Evolutionary conservation across 2,888 invertebrate species (phyloP).

Genomic region (Bembecia ichneumoniformis): DNA sequence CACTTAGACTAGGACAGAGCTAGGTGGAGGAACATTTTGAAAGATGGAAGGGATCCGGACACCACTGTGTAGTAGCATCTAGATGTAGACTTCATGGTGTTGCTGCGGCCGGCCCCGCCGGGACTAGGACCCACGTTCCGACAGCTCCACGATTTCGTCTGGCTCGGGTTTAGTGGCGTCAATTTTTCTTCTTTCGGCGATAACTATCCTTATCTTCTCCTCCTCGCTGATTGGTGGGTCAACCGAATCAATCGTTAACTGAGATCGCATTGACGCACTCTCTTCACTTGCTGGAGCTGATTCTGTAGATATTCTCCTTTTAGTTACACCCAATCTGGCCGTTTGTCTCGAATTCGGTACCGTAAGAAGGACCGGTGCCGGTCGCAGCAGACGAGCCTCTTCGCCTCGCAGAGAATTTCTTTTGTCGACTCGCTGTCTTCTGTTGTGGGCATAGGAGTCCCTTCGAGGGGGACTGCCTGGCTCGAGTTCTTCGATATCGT

Average conservation of each 20-base stretch:
- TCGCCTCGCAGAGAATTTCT: constrained; percentile 59
- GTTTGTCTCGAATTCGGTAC: constrained; percentile 50
- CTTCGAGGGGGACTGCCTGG: constrained; percentile 59
- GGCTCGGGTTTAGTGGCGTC: constrained; percentile 55
- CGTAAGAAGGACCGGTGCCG: constrained; percentile 44
- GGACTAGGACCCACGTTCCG: constrained; percentile 65
- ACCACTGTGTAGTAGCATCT: constrained; percentile 23
- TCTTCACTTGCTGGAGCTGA: constrained; percentile 36
- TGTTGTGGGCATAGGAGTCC: constrained; percentile 65
- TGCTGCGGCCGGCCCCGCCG: constrained; percentile 68
- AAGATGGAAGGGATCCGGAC: constrained; percentile 4
- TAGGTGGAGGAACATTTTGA: constrained; percentile 13
- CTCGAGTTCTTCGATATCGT: constrained; percentile 67
- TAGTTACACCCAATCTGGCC: constrained; percentile 31
- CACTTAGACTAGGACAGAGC: constrained; percentile 21
- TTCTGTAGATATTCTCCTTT: constrained; percentile 44
- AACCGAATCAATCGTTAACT: constrained; percentile 26
- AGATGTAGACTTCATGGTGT: constrained; percentile 68
- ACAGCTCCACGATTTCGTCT: constrained; percentile 51
- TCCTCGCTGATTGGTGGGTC: constrained; percentile 50
- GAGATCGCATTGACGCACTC: constrained; percentile 31
- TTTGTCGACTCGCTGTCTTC: constrained; percentile 57
- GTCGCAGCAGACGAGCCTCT: constrained; percentile 55
- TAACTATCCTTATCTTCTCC: constrained; percentile 74
- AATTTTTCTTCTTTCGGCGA: constrained; percentile 73